Conservation (phyloP, 1,140 invertebrate genomes). For the Brachionus paranguensis region DNA sequence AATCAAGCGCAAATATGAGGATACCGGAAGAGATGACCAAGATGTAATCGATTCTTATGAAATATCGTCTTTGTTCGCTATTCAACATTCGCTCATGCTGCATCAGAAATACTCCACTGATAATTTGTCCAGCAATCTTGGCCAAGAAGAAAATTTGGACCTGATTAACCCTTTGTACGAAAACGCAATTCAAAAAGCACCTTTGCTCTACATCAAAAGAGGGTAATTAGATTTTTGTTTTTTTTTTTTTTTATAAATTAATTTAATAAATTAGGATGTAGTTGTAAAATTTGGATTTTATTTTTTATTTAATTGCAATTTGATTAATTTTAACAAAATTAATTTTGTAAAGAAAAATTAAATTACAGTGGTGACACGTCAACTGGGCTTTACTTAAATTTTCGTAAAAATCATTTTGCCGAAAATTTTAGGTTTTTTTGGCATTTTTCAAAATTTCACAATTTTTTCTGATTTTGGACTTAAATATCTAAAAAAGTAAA, state of each 20-base stretch:
- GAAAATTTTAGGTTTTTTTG: too few species aligned
- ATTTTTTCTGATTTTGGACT: too few species aligned
- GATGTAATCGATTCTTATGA: constrained; percentile 24
- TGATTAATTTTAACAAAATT: too few species aligned
- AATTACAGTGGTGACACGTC: too few species aligned
- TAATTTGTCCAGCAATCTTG: neutral
- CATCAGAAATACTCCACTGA: neutral
- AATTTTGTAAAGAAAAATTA: too few species aligned
- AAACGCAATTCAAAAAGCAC: constrained; percentile 4
- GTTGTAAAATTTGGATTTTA: neutral
- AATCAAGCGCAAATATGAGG: constrained; percentile 3
- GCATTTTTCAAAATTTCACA: too few species aligned
- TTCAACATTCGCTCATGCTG: neutral
- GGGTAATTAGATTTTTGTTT: neutral
- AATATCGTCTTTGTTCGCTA: constrained; percentile 20
- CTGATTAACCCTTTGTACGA: constrained; percentile 28
- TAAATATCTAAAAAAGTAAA: too few species aligned
- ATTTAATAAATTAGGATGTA: neutral
- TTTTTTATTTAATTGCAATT: too few species aligned
- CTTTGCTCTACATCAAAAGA: constrained; percentile 20
- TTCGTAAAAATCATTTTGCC: too few species aligned
- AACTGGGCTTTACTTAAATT: too few species aligned
- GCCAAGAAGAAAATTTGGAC: constrained; percentile 11
- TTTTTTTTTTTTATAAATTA: neutral
- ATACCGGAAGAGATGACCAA: neutral